These are phyloP conservation scores for Magallana ariakensis DNA, from an alignment of 1,140 invertebrate genomes.

Conservation along the genomic window DNA sequence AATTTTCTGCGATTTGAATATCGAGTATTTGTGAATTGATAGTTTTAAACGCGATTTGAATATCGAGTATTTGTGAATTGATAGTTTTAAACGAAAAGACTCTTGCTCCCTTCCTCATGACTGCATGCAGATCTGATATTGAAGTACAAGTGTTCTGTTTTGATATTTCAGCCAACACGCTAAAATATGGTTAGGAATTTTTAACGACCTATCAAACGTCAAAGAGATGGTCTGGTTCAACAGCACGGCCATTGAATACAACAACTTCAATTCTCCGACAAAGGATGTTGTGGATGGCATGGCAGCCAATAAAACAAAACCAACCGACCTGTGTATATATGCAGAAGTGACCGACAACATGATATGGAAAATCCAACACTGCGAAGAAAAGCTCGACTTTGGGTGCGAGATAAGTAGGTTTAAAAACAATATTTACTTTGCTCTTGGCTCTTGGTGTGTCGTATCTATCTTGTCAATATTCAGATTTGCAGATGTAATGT, in stretches of 20 bases:
- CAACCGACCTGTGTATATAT: slow-evolving; percentile 36
- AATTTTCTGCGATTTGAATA: too few species aligned
- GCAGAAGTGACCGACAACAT: slow-evolving; percentile 33
- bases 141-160: too few species aligned
- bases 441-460: too few species aligned
- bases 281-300: neutral
- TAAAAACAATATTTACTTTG: neutral
- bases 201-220: neutral
- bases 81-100: too few species aligned
- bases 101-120: too few species aligned
- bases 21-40: too few species aligned
- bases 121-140: too few species aligned
- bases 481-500: too few species aligned
- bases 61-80: too few species aligned
- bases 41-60: too few species aligned
- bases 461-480: too few species aligned
- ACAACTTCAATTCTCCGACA: slow-evolving; percentile 13
- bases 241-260: slow-evolving; percentile 23
- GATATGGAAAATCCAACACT: slow-evolving; percentile 28
- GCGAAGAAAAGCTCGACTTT: slow-evolving; percentile 41
- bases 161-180: neutral
- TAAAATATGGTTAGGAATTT: slow-evolving; percentile 22
- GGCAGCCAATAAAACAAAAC: neutral
- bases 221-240: neutral
- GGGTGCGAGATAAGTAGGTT: slow-evolving; percentile 40